Conservation (phyloP, 23 tunicate genomes). For the Halocynthia aurantium region DNA sequence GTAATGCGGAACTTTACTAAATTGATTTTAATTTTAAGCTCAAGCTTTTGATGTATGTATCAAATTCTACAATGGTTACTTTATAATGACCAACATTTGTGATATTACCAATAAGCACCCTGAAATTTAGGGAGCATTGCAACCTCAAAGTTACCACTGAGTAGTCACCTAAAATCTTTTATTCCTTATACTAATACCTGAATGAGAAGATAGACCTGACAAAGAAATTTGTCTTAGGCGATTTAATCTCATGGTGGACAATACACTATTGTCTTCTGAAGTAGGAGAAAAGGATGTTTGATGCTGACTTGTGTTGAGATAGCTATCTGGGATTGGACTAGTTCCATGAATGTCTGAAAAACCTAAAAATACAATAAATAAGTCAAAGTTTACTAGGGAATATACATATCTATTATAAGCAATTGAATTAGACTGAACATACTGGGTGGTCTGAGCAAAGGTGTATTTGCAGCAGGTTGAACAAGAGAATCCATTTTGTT, state of each 20-base stretch:
- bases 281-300: background rate
- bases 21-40: background rate
- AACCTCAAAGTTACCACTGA: background rate
- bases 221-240: conserved; percentile 63
- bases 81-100: too few species aligned
- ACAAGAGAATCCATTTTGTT: background rate
- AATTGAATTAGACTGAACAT: background rate
- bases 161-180: background rate
- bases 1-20: background rate
- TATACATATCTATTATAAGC: background rate
- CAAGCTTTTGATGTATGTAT: too few species aligned
- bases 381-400: background rate
- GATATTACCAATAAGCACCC: background rate
- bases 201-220: conserved; percentile 40
- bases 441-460: conserved; percentile 13
- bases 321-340: too few species aligned
- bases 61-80: too few species aligned
- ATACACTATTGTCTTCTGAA: conserved; percentile 3
- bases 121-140: background rate
- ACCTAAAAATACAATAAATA: background rate
- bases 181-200: conserved; percentile 19
- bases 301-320: conserved; percentile 1
- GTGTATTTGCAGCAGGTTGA: conserved; percentile 1
- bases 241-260: conserved; percentile 27
- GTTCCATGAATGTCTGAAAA: background rate